A percentile compares a stretch with the other conserved stretches of the same genome.
These are phyloP conservation scores for Synergus gifuensis DNA, from an alignment of 2,888 invertebrate genomes.

Conservation along the genomic window DNA sequence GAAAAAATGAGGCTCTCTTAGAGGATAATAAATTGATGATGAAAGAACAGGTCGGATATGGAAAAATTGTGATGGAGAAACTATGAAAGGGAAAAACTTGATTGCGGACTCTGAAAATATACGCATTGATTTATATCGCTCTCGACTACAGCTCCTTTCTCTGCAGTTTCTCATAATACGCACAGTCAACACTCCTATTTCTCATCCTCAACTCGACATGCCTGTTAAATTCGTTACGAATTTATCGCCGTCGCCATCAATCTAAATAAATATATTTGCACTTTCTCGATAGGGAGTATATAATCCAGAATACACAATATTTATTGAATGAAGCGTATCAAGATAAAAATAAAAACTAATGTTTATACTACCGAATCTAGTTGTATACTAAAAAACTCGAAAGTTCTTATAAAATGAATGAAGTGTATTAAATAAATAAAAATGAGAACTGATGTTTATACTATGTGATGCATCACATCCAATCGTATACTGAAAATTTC, in stretches of 20 bases:
- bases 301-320: background rate
- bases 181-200: slow-evolving; percentile 44
- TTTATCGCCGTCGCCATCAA: slow-evolving; percentile 12
- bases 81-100: slow-evolving; percentile 49
- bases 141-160: slow-evolving; percentile 1
- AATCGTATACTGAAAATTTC: too few species aligned
- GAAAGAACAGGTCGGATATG: slow-evolving; percentile 22
- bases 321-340: background rate
- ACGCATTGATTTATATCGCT: slow-evolving; percentile 52
- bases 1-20: slow-evolving; percentile 9
- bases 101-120: slow-evolving; percentile 45
- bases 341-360: background rate
- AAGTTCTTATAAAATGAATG: too few species aligned
- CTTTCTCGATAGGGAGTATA: background rate
- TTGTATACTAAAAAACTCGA: too few species aligned
- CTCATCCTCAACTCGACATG: slow-evolving; percentile 30
- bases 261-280: background rate
- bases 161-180: slow-evolving; percentile 33
- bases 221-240: slow-evolving; percentile 13
- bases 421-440: too few species aligned
- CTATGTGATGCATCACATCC: too few species aligned
- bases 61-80: slow-evolving; percentile 50
- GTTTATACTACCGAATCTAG: too few species aligned
- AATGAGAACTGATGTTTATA: too few species aligned
- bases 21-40: slow-evolving; percentile 37